phyloP scores from a whole-genome alignment of 2,797 vertebrate genomes.

The Gobio occitaniae region DNA sequence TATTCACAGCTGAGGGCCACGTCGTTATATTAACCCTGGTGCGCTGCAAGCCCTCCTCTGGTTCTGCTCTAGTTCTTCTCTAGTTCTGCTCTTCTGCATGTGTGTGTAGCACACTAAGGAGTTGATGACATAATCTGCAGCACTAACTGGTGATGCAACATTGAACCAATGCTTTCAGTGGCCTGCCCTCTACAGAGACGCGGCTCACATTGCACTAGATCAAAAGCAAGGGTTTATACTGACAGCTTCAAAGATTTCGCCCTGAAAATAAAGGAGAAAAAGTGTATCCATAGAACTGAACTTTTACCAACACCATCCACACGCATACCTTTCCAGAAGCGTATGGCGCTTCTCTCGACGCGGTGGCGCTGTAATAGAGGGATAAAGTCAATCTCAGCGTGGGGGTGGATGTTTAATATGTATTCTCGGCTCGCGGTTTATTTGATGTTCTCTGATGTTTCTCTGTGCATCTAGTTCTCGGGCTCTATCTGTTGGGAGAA shows the following conservation, averaged over 20 bases:
- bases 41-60: conserved; percentile 16
- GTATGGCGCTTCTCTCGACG: not conserved
- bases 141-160: conserved; percentile 83
- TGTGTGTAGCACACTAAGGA: conserved; percentile 68
- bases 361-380: not conserved
- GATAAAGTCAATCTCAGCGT: not conserved
- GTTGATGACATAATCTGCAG: conserved; percentile 80
- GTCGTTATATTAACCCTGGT: conserved; percentile 9
- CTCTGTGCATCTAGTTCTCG: not conserved
- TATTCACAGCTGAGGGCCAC: conserved; percentile 40
- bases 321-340: not conserved
- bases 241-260: conserved; percentile 57
- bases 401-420: conserved; percentile 7
- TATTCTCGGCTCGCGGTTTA: conserved; percentile 12
- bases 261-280: conserved; percentile 15
- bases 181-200: conserved; percentile 78
- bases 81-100: conserved; percentile 6
- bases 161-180: conserved; percentile 81
- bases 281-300: conserved; percentile 3
- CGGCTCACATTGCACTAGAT: conserved; percentile 77
- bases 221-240: conserved; percentile 69
- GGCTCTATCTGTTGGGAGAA: conserved; percentile 13
- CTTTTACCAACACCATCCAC: not conserved
- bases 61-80: conserved; percentile 25
- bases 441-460: conserved; percentile 40